A percentile compares a stretch with the other conserved stretches of the same genome.
Evolutionary conservation across 2,797 vertebrate genomes (phyloP).

Genomic region (Catostomus latipinnis): DNA sequence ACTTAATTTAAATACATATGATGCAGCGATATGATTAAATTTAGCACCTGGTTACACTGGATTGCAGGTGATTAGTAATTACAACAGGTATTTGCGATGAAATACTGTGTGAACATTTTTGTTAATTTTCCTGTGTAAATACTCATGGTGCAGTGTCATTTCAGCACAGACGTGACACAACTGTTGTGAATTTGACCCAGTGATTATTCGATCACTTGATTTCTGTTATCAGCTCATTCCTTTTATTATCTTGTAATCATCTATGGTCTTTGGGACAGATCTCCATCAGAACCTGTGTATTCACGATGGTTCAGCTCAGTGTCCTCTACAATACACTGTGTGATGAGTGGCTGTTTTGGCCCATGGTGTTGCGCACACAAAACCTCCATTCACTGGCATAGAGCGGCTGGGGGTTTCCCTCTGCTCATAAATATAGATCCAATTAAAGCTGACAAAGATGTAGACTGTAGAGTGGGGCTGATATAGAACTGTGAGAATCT

Average conservation of each 20-base stretch:
- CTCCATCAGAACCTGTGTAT: slow-evolving; percentile 6
- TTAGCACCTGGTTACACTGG: no score
- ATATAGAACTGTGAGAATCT: slow-evolving; percentile 2
- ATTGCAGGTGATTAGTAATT: no score
- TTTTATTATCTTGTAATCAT: slow-evolving; percentile 27
- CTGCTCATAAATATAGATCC: slow-evolving; percentile 52
- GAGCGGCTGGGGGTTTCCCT: slow-evolving; percentile 21
- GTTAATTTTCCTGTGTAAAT: no score
- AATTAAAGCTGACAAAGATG: slow-evolving; percentile 50
- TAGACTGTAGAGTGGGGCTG: slow-evolving; percentile 15
- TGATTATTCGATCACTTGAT: not conserved
- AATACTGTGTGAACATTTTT: no score
- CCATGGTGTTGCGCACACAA: slow-evolving; percentile 35
- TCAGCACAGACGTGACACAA: no score
- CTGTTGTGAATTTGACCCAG: no score
- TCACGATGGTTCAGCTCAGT: slow-evolving; percentile 19
- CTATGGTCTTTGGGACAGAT: slow-evolving; percentile 13
- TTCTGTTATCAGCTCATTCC: not conserved
- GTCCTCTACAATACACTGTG: not conserved
- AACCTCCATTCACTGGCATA: slow-evolving; percentile 19
- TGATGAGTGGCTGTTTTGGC: slow-evolving; percentile 21
- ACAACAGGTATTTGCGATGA: no score
- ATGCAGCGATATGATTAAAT: no score
- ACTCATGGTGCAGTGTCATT: no score
- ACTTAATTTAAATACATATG: no score